Percentiles rank a stretch among this genome's conserved stretches.
phyloP scores from a whole-genome alignment of 2,888 invertebrate genomes.

The Mechanitis messenoides region DNA sequence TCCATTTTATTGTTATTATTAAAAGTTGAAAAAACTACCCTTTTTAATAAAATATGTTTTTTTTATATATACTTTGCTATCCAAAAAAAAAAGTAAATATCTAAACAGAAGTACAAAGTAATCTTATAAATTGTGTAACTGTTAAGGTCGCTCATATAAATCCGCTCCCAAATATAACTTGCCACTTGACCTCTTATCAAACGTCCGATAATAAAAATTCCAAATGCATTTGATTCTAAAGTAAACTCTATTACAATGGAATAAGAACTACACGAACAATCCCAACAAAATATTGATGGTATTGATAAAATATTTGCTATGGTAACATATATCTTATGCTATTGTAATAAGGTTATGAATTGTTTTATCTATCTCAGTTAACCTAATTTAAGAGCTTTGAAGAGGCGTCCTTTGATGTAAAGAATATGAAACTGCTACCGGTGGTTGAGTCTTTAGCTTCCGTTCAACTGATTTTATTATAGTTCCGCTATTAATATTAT shows the following conservation, averaged over 20 bases:
- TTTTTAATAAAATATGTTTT: too few species aligned
- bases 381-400: slow-evolving; percentile 36
- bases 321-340: slow-evolving; percentile 17
- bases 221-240: slow-evolving; percentile 7
- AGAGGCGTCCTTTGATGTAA: slow-evolving; percentile 36
- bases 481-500: slow-evolving; percentile 6
- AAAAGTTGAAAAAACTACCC: too few species aligned
- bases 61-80: too few species aligned
- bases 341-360: slow-evolving; percentile 9
- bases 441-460: slow-evolving; percentile 18
- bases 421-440: slow-evolving; percentile 18
- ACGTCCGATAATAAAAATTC: slow-evolving; percentile 18
- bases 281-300: not conserved
- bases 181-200: slow-evolving; percentile 27
- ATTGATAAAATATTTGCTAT: slow-evolving; percentile 3
- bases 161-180: slow-evolving; percentile 18
- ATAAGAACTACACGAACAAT: slow-evolving; percentile 3
- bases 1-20: too few species aligned
- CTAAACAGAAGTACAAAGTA: slow-evolving; percentile 24
- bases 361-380: slow-evolving; percentile 13
- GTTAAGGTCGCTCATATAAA: slow-evolving; percentile 25
- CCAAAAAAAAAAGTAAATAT: not conserved
- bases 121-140: slow-evolving; percentile 23
- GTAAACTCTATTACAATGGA: slow-evolving; percentile 2
- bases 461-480: slow-evolving; percentile 13